Percentiles rank a stretch among this genome's conserved stretches.
Conservation (phyloP, 1,140 invertebrate genomes). For the Pararge aegeria region DNA sequence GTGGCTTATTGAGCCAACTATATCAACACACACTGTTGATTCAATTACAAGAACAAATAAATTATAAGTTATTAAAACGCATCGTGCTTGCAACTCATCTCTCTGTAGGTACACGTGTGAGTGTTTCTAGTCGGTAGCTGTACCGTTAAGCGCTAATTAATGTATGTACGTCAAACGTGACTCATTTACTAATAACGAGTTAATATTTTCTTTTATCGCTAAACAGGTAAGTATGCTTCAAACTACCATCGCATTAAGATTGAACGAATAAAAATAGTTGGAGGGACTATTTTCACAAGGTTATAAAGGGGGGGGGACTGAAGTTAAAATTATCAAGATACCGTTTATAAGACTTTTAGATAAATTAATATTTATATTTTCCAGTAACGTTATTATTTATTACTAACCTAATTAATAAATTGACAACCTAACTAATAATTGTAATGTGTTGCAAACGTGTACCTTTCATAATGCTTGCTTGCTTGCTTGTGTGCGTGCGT, state of each 20-base stretch:
- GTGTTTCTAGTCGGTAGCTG: background rate
- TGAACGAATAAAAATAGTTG: too few relatives aligned
- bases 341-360: too few relatives aligned
- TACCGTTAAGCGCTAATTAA: background rate
- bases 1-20: conserved; percentile 41
- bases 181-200: background rate
- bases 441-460: too few relatives aligned
- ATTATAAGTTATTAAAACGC: conserved; percentile 39
- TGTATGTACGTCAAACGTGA: background rate
- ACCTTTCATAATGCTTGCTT: too few relatives aligned
- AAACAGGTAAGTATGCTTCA: background rate
- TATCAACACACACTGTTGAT: conserved; percentile 30
- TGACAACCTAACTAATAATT: too few relatives aligned
- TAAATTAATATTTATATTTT: too few relatives aligned
- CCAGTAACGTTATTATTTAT: too few relatives aligned
- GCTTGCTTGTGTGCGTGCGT: too few relatives aligned
- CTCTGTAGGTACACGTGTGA: background rate
- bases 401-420: too few relatives aligned
- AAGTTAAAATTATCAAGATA: too few relatives aligned
- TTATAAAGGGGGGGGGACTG: too few relatives aligned
- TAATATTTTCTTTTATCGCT: background rate
- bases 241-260: background rate
- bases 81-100: conserved; percentile 16
- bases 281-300: too few relatives aligned
- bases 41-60: conserved; percentile 36